These are phyloP conservation scores for Zootoca vivipara DNA, from an alignment of 2,113 vertebrate genomes.

Conservation along the genomic window DNA sequence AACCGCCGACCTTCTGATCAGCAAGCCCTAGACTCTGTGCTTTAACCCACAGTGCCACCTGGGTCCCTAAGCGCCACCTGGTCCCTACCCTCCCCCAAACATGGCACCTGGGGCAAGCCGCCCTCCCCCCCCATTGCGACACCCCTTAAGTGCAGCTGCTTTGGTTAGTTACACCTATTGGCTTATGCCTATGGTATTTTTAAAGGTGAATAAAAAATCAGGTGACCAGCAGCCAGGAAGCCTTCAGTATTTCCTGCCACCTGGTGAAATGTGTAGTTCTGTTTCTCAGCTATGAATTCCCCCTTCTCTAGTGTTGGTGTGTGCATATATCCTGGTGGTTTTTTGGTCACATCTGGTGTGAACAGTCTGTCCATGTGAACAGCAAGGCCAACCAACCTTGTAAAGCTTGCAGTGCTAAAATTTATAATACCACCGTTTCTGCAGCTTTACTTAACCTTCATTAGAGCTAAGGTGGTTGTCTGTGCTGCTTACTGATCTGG, in stretches of 20 bases:
- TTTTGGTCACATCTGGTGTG: not conserved
- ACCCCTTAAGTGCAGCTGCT: too few species aligned
- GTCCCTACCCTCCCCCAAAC: too few species aligned
- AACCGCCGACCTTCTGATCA: too few species aligned
- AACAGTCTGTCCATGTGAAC: not conserved
- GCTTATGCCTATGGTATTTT: too few species aligned
- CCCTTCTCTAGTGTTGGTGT: not conserved
- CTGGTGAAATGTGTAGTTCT: not conserved
- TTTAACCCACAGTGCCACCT: too few species aligned
- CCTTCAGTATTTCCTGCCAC: not conserved
- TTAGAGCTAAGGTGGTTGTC: not conserved
- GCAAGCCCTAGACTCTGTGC: too few species aligned
- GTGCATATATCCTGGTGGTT: not conserved
- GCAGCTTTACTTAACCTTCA: too few species aligned
- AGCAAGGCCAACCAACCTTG: not conserved
- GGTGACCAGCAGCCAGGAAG: not conserved
- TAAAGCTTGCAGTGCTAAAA: not conserved
- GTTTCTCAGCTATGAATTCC: not conserved
- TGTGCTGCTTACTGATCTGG: not conserved
- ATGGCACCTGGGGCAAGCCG: too few species aligned
- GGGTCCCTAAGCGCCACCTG: too few species aligned
- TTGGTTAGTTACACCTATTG: too few species aligned
- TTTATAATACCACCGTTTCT: not conserved
- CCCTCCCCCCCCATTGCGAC: too few species aligned
- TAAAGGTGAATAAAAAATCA: not conserved